Conservation (phyloP, 92 coral and sea anemone species). For the Micromussa lordhowensis region DNA sequence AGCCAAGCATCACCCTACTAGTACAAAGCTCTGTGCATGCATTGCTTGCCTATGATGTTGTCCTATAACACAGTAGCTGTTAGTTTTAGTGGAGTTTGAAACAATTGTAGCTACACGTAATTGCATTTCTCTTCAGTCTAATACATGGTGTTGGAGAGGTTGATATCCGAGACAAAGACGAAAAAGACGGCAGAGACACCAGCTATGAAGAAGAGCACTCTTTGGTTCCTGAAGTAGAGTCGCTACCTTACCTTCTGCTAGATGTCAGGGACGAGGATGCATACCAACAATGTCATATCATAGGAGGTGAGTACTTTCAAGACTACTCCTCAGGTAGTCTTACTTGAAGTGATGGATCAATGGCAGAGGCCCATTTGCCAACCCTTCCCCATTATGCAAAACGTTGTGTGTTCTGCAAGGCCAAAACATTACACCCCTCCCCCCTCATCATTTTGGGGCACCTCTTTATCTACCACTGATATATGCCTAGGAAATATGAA, state of each 20-base stretch:
- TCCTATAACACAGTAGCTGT: neutral
- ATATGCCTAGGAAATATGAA: too few relatives aligned
- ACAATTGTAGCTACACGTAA: neutral
- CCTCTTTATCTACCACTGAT: too few relatives aligned
- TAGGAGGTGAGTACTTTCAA: conserved; percentile 78
- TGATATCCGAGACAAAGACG: conserved; percentile 79
- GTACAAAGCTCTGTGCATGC: too few relatives aligned
- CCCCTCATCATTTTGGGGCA: too few relatives aligned
- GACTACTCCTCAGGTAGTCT: neutral
- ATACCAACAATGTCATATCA: conserved; percentile 87
- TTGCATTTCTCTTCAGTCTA: conserved; percentile 51
- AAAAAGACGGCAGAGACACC: conserved; percentile 27
- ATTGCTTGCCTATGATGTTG: neutral
- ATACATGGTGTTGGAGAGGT: conserved; percentile 98
- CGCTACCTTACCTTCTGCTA: conserved; percentile 89
- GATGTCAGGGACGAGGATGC: conserved; percentile 93
- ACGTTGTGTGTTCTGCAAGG: too few relatives aligned
- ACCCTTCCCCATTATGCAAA: too few relatives aligned
- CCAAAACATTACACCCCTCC: too few relatives aligned
- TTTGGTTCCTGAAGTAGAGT: conserved; percentile 81
- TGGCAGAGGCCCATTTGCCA: too few relatives aligned
- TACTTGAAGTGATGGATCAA: neutral
- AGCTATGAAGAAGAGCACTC: conserved; percentile 30
- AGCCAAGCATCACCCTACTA: too few relatives aligned
- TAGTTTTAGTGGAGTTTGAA: neutral